Percentiles rank a stretch among this genome's conserved stretches.
Conservation (phyloP, 2,113 vertebrate species). For the Argyrosomus japonicus region DNA sequence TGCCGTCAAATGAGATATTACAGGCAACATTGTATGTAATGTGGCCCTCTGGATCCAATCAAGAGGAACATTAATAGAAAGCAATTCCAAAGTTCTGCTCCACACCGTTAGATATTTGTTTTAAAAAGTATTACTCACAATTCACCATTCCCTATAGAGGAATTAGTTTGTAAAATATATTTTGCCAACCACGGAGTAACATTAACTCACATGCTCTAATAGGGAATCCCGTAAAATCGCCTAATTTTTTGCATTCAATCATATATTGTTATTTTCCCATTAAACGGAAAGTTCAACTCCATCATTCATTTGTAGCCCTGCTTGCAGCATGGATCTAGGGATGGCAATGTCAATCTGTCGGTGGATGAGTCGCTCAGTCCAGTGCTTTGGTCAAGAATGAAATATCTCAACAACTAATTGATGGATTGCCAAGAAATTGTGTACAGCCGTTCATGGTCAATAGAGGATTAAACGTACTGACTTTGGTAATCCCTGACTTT, state of each 20-base stretch:
- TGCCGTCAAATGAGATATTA: constrained; percentile 38
- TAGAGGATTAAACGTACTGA: neutral
- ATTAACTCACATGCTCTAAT: neutral
- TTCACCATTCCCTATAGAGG: neutral
- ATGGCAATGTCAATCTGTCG: neutral
- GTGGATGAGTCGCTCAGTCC: neutral
- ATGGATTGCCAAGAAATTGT: neutral
- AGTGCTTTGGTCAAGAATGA: neutral
- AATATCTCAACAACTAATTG: neutral
- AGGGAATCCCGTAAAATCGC: neutral
- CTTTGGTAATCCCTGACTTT: too few species aligned
- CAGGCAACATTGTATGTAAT: constrained; percentile 19
- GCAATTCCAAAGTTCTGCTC: constrained; percentile 12
- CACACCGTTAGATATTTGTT: neutral
- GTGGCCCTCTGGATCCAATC: constrained; percentile 40
- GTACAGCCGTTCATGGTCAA: neutral
- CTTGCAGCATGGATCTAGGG: neutral
- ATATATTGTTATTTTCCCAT: neutral
- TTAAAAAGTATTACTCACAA: constrained; percentile 18
- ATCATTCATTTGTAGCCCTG: neutral
- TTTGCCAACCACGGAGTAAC: neutral
- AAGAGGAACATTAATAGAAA: constrained; percentile 23
- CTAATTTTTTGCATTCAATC: neutral
- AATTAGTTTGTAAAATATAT: neutral
- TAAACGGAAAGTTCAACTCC: neutral